Conservation (phyloP, 2,797 vertebrate genomes). For the Euthynnus affinis region DNA sequence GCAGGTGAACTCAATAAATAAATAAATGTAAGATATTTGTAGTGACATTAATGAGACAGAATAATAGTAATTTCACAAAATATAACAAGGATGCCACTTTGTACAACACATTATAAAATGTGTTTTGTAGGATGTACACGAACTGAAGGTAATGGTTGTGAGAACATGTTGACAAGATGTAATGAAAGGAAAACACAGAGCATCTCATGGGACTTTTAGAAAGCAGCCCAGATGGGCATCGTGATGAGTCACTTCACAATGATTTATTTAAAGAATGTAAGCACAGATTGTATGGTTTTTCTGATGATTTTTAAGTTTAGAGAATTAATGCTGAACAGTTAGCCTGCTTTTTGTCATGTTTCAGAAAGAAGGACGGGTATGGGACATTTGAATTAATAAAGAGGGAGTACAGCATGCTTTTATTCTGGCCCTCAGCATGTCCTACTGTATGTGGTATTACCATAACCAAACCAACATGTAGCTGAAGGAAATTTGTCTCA, state of each 20-base stretch:
- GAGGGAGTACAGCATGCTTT: too few species aligned
- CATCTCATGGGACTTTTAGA: constrained; percentile 14
- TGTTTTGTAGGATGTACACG: background rate
- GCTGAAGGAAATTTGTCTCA: background rate
- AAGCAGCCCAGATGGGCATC: constrained; percentile 45
- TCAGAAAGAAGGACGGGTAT: background rate
- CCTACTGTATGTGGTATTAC: background rate
- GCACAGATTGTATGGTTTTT: background rate
- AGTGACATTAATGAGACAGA: background rate
- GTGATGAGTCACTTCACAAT: constrained; percentile 30
- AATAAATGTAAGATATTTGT: background rate
- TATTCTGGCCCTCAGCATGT: background rate
- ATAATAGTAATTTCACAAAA: background rate
- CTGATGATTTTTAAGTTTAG: background rate
- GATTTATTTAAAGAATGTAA: constrained; percentile 36
- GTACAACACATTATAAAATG: background rate
- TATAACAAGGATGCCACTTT: background rate
- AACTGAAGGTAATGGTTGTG: background rate
- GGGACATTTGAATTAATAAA: too few species aligned
- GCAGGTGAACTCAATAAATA: background rate
- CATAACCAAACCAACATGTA: background rate
- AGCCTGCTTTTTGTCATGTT: background rate
- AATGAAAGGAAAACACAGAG: constrained; percentile 27
- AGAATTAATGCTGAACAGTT: background rate
- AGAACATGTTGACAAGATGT: constrained; percentile 2